phyloP scores from a whole-genome alignment of 2,113 vertebrate genomes.

The Pantherophis guttatus region DNA sequence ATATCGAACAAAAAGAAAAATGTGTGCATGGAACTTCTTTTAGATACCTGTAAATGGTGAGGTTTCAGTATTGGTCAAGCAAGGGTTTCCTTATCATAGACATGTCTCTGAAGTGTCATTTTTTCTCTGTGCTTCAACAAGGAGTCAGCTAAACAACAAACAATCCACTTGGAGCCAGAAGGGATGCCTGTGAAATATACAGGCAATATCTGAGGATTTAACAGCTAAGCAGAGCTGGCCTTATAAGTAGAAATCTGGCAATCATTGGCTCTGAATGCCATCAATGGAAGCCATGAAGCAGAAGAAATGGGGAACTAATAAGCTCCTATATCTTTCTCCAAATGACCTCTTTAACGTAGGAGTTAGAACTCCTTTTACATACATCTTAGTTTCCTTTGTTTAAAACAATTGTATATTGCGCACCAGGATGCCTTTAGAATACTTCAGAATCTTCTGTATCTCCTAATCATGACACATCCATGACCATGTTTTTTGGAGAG shows the following conservation, averaged over 20 bases:
- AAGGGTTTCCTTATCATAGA: slow-evolving; percentile 14
- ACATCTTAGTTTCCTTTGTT: neutral
- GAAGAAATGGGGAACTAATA: neutral
- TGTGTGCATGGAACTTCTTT: slow-evolving; percentile 14
- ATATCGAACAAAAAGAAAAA: slow-evolving; percentile 36
- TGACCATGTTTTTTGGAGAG: neutral
- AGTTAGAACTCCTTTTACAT: neutral
- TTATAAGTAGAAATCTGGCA: neutral
- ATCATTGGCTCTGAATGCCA: neutral
- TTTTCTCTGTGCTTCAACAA: slow-evolving; percentile 17
- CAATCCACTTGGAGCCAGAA: slow-evolving; percentile 4
- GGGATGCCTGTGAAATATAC: slow-evolving; percentile 3
- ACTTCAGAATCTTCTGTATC: neutral
- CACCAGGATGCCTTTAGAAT: neutral
- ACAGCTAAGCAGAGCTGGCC: neutral
- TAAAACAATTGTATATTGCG: neutral
- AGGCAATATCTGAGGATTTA: slow-evolving; percentile 7
- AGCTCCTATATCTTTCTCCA: neutral
- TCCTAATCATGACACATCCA: neutral
- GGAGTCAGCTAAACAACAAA: neutral
- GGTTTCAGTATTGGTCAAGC: neutral
- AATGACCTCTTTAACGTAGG: neutral
- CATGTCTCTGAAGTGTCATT: neutral
- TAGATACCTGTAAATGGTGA: slow-evolving; percentile 35
- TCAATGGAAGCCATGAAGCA: neutral